Conservation (phyloP, 2,113 vertebrate genomes). For the Podarcis muralis region DNA sequence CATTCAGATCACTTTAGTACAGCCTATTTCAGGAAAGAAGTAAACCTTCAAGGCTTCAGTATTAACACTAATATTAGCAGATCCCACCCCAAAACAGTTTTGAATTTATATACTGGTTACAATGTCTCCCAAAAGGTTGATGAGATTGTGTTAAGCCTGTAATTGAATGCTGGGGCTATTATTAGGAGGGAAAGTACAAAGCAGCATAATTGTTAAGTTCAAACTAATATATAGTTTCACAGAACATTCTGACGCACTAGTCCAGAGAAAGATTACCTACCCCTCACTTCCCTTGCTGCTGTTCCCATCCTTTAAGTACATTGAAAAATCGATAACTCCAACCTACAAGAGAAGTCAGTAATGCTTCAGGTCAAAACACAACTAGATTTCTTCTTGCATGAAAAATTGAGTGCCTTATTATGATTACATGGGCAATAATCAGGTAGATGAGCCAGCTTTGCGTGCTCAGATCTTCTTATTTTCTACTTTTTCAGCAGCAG, state of each 20-base stretch:
- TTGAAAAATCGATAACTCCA: conserved; percentile 98
- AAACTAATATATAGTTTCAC: neutral
- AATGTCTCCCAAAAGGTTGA: neutral
- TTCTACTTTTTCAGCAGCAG: neutral
- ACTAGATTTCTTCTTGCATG: neutral
- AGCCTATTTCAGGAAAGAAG: rapidly evolving
- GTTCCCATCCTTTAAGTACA: conserved; percentile 97
- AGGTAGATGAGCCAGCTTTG: neutral
- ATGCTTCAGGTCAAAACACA: conserved; percentile 31
- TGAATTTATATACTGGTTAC: too few species aligned
- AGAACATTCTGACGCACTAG: neutral
- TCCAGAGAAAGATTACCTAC: conserved; percentile 74
- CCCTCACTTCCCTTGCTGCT: conserved; percentile 94
- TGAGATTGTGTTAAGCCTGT: neutral
- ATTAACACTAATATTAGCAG: neutral
- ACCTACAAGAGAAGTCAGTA: conserved; percentile 80
- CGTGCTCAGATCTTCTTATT: neutral
- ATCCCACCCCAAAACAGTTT: too few species aligned
- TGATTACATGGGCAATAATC: neutral
- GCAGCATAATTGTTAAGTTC: neutral
- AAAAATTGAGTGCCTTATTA: neutral
- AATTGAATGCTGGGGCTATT: rapidly evolving
- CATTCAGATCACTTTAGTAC: too few species aligned
- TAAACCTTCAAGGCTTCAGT: neutral
- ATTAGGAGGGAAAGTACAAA: neutral